phyloP scores from a whole-genome alignment of 2,113 vertebrate genomes.

The Raja brachyura region DNA sequence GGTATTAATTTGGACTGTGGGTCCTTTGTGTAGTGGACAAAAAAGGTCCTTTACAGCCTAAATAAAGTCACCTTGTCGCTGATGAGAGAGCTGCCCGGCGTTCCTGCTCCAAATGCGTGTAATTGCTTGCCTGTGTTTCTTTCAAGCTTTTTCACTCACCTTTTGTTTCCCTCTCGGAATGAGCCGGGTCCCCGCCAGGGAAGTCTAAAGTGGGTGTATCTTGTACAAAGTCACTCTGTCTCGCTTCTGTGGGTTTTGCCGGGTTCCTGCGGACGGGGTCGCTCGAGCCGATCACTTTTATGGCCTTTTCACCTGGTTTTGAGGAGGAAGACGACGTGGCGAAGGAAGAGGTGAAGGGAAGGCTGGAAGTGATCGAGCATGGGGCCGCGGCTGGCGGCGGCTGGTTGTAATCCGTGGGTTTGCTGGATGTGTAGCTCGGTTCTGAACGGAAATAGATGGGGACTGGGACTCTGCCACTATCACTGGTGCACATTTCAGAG shows the following conservation, averaged over 20 bases:
- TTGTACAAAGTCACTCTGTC: conserved; percentile 36
- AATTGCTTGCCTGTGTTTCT: conserved; percentile 28
- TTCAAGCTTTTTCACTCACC: conserved; percentile 45
- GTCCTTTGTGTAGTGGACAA: conserved; percentile 43
- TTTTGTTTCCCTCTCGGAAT: conserved; percentile 41
- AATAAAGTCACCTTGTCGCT: conserved; percentile 50
- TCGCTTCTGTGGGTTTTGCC: conserved; percentile 37
- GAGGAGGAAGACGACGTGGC: conserved; percentile 37
- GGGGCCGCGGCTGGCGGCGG: conserved; percentile 38
- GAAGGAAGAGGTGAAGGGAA: conserved; percentile 38
- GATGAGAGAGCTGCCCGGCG: conserved; percentile 14
- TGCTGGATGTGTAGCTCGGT: conserved; percentile 40
- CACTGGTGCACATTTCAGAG: conserved; percentile 42
- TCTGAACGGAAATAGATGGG: conserved; percentile 41
- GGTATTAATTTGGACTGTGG: conserved; percentile 42
- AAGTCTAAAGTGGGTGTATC: conserved; percentile 41
- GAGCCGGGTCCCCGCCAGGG: conserved; percentile 36
- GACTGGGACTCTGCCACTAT: conserved; percentile 37
- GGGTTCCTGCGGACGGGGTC: conserved; percentile 38
- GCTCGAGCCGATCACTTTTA: conserved; percentile 37
- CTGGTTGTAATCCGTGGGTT: conserved; percentile 40
- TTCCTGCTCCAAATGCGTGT: conserved; percentile 29
- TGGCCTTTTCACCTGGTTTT: conserved; percentile 40
- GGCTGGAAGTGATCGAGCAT: conserved; percentile 37
- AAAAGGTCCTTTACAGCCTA: conserved; percentile 42